Base-by-base conservation (phyloP, 2,888 invertebrate genomes). In the Macaria notata region DNA sequence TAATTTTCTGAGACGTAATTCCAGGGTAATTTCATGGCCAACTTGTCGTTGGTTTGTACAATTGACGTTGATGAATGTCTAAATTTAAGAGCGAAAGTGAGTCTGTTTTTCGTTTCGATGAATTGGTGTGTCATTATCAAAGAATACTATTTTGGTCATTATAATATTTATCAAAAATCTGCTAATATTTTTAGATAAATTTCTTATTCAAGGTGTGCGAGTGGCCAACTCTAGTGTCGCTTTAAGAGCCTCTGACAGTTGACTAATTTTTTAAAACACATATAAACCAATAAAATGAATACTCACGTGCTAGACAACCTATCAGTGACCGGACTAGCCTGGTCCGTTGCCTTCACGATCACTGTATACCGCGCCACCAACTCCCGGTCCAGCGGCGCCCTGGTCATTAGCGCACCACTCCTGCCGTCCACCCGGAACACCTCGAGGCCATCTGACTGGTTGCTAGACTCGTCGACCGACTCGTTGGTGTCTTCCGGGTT, bases 351-450 rank as follows among this genome's bases (percentile, higher is more conserved):
- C 68, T 95, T 94, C 0, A 98, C 95, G 30, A 96, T 92, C 7
- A 99, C 92, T 0, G 96, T 96, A 77, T 98, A 98, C 50, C 95
- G 94, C 52, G 96, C 95, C 0, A 96, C 95, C 4, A 94, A 95
- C 86, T 99, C 99, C n/a, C 98, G 92, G 80, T 99, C 98, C 30
- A 99, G 82, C 0, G 94, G 88, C 7, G 94, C 92, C 61, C 97
- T 93, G 0, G 98, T 98, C 0, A 96, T 94, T 41, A 99, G 93
- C 0, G 98, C 96, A 0, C 98, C 98, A 7, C 95, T 95, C 59
- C 95, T 93, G 0, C 95, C 92, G 76, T 98, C 98, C 61, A 98
- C 96, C 59, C 96, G 93, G 83, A 98, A 98, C 1, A 96, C 95
- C 5, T 95, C 94, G 48, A 94, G 93, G 59, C 94, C 94, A 57